phyloP scores from a whole-genome alignment of 2,113 vertebrate species.

The Callospermophilus lateralis region DNA sequence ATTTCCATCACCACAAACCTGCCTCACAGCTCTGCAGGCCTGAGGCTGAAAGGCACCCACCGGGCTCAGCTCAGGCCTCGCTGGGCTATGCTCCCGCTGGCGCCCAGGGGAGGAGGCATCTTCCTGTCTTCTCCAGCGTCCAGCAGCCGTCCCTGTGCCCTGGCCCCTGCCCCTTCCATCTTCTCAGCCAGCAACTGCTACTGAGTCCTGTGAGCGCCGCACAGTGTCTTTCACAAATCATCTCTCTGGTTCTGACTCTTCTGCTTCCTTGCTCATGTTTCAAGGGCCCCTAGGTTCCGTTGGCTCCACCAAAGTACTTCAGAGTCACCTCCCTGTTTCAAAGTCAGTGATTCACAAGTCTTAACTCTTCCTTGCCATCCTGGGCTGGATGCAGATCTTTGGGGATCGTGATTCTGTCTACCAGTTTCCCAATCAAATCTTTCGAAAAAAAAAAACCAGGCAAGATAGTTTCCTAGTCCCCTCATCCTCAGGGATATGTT shows the following conservation, averaged over 20 bases:
- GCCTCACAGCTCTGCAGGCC: neutral
- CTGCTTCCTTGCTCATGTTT: neutral
- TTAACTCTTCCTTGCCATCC: neutral
- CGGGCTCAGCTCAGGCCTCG: neutral
- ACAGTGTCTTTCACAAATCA: neutral
- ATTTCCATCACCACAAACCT: neutral
- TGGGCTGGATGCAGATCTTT: neutral
- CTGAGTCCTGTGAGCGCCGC: too few relatives aligned
- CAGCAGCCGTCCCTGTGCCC: rapidly evolving
- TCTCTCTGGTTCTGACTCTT: neutral
- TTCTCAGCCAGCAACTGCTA: neutral
- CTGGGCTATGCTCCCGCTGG: neutral
- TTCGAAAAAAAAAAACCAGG: neutral
- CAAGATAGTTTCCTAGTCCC: neutral
- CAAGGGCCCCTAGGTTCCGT: neutral
- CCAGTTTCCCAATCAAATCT: neutral
- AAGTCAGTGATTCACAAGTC: neutral
- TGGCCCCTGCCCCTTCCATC: neutral
- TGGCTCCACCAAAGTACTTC: neutral
- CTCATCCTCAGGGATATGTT: neutral
- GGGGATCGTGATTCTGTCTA: neutral
- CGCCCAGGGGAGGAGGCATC: neutral
- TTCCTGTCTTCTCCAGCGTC: neutral
- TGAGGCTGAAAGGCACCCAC: neutral
- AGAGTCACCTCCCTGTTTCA: neutral